Evolutionary conservation across 92 coral and sea anemone genomes (phyloP).

Genomic region (Porites divaricata): DNA sequence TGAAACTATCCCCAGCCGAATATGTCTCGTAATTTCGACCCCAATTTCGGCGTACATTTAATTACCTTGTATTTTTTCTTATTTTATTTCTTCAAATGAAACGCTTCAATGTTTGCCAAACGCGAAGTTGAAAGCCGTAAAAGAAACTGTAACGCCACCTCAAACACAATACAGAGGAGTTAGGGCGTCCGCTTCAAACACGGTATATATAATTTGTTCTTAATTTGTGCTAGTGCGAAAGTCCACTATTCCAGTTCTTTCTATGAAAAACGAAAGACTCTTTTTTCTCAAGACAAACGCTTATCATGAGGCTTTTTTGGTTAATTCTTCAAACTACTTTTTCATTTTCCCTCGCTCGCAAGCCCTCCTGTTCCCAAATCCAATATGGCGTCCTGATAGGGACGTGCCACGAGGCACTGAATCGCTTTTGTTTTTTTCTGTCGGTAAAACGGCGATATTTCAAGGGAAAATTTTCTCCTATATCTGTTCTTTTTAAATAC

Average conservation of each 20-base stretch:
- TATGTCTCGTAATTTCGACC: neutral
- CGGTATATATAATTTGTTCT: no score
- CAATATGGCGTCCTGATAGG: constrained; percentile 37
- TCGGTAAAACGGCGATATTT: neutral
- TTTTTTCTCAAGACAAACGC: no score
- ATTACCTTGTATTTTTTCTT: neutral
- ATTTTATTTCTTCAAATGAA: no score
- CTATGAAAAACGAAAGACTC: no score
- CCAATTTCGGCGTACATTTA: neutral
- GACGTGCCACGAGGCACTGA: constrained; percentile 21
- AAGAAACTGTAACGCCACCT: neutral
- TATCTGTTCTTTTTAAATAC: neutral
- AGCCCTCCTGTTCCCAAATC: constrained; percentile 1
- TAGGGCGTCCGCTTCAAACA: no score
- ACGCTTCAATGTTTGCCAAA: neutral
- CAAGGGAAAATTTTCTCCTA: neutral
- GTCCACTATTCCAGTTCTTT: no score
- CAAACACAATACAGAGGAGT: neutral
- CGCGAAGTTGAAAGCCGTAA: neutral
- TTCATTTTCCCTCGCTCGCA: no score
- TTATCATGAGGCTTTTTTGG: no score
- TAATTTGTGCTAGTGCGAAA: no score
- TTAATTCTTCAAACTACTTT: no score
- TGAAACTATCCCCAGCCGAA: neutral
- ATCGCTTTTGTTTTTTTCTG: neutral